These are phyloP conservation scores for Heliconius congener DNA, from an alignment of 1,140 invertebrate genomes.

Conservation along the genomic window DNA sequence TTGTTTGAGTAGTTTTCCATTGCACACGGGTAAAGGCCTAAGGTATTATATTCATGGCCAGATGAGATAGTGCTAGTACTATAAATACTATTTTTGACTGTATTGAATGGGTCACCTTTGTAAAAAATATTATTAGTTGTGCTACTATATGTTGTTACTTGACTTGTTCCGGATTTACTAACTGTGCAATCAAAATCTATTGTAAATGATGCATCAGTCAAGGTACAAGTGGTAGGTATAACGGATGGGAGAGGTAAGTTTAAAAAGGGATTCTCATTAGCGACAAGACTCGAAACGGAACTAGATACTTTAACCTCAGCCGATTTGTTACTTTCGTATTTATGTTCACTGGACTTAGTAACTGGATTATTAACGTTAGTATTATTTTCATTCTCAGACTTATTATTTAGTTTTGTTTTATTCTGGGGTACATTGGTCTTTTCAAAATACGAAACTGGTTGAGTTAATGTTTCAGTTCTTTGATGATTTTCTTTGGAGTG, in stretches of 20 bases:
- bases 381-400: conserved; percentile 39
- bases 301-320: conserved; percentile 47
- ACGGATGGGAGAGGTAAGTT: conserved; percentile 65
- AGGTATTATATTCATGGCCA: conserved; percentile 71
- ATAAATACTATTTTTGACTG: conserved; percentile 70
- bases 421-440: conserved; percentile 52
- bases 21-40: conserved; percentile 73
- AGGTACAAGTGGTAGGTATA: conserved; percentile 57
- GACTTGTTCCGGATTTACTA: conserved; percentile 58
- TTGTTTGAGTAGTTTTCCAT: conserved; percentile 74
- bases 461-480: conserved; percentile 51
- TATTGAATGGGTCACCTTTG: conserved; percentile 69
- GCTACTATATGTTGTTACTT: conserved; percentile 53
- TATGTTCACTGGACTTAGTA: conserved; percentile 53
- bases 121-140: conserved; percentile 70
- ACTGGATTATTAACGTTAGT: conserved; percentile 32
- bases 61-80: conserved; percentile 73
- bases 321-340: conserved; percentile 56
- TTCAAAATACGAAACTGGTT: conserved; percentile 56
- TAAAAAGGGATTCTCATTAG: conserved; percentile 68
- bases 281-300: conserved; percentile 16
- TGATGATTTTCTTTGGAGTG: conserved; percentile 57
- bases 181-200: conserved; percentile 73
- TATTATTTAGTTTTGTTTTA: conserved; percentile 57
- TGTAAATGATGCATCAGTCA: conserved; percentile 60